Conservation (phyloP, 53 echinoderm and acorn worm genomes). For the Astropecten irregularis region DNA sequence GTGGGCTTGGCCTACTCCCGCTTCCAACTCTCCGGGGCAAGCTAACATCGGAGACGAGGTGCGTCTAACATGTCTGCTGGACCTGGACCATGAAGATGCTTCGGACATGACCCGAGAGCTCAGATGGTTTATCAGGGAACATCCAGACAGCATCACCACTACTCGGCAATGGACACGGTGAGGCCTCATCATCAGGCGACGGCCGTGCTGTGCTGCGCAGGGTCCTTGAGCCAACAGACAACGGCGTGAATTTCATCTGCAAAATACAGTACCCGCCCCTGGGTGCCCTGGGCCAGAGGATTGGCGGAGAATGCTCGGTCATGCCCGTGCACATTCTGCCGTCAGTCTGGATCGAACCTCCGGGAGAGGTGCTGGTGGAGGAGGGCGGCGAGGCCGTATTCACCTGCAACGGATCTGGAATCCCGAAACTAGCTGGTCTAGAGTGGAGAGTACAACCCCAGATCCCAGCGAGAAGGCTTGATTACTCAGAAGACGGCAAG, state of each 20-base stretch:
- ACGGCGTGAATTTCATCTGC: conserved; percentile 25
- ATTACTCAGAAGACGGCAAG: neutral
- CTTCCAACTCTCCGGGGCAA: neutral
- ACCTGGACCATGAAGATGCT: neutral
- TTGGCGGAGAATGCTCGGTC: neutral
- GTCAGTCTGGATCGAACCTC: neutral
- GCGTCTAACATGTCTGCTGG: neutral
- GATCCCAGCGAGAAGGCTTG: neutral
- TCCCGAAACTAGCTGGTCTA: neutral
- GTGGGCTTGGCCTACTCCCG: neutral
- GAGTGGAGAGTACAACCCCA: neutral
- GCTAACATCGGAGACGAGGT: neutral
- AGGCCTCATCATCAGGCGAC: too few relatives aligned
- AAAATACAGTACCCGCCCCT: neutral
- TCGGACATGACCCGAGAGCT: neutral
- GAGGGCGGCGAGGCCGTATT: neutral
- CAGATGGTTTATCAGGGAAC: neutral
- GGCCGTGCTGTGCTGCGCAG: too few relatives aligned
- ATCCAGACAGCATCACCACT: neutral
- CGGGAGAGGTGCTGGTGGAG: neutral
- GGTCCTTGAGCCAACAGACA: neutral
- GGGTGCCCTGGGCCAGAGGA: neutral
- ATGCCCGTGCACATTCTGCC: neutral
- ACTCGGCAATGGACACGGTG: too few relatives aligned
- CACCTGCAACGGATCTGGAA: neutral